These are phyloP conservation scores for Rhizomys pruinosus DNA, from an alignment of 2,113 vertebrate genomes.

Conservation along the genomic window DNA sequence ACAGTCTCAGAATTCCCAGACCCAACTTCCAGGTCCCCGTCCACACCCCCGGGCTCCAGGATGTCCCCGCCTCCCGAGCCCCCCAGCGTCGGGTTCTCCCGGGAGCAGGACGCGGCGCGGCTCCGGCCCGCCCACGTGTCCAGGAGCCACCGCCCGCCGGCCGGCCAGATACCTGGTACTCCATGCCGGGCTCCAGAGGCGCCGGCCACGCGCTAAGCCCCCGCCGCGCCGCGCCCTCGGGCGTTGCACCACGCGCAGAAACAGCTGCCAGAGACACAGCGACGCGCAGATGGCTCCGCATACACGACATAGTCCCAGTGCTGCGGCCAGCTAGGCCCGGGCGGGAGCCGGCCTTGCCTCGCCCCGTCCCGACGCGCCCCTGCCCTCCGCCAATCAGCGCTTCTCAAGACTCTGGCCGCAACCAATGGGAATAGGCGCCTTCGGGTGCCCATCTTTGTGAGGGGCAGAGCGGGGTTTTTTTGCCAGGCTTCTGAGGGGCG, in stretches of 20 bases:
- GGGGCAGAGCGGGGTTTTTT: neutral
- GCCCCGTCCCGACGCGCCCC: neutral
- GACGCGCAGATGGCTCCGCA: constrained; percentile 41
- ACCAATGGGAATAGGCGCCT: constrained; percentile 27
- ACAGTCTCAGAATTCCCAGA: neutral
- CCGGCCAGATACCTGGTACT: constrained; percentile 90
- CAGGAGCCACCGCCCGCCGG: neutral
- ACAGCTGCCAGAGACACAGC: constrained; percentile 49
- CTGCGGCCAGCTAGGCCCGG: neutral
- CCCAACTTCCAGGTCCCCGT: neutral
- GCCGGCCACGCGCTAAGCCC: constrained; percentile 86
- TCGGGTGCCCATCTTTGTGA: constrained; percentile 27
- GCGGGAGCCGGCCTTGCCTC: neutral
- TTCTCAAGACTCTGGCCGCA: rapidly evolving
- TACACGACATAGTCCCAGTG: constrained; percentile 26
- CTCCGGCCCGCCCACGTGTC: constrained; percentile 64
- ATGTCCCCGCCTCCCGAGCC: neutral
- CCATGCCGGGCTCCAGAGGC: constrained; percentile 87
- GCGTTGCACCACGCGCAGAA: neutral
- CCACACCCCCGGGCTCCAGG: neutral
- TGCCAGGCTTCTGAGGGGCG: constrained; percentile 42
- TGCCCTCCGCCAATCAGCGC: constrained; percentile 48
- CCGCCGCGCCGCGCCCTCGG: constrained; percentile 68
- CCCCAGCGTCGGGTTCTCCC: neutral
- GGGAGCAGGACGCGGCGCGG: neutral